These are phyloP conservation scores for Gallinago paraguaiae DNA, from an alignment of 2,113 vertebrate genomes.

Conservation along the genomic window DNA sequence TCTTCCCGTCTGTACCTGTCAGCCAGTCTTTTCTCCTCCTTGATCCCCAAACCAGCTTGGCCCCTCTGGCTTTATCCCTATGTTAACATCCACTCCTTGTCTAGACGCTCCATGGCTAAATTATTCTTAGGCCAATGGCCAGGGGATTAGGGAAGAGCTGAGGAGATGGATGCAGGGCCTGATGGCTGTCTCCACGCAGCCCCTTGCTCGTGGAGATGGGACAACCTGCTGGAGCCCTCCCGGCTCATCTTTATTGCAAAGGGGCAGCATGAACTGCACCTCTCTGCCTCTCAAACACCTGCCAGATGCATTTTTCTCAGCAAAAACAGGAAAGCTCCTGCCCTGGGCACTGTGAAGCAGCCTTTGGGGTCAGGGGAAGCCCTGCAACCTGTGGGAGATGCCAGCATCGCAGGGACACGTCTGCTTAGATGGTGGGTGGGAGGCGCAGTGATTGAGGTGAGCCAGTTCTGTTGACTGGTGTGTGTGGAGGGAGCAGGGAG, in stretches of 20 bases:
- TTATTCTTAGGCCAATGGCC: background rate
- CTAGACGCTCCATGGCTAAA: background rate
- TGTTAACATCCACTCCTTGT: background rate
- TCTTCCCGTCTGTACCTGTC: background rate
- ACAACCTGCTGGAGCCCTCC: background rate
- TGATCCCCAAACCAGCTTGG: background rate
- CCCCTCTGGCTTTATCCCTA: background rate
- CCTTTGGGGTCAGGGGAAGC: background rate
- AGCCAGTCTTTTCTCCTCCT: background rate
- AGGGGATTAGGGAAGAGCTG: background rate
- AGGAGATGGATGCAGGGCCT: background rate
- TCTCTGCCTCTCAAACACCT: background rate
- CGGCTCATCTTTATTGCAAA: background rate
- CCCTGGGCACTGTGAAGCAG: background rate
- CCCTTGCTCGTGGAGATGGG: background rate
- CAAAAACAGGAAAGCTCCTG: background rate
- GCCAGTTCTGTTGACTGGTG: background rate
- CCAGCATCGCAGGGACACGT: background rate
- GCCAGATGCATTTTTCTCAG: background rate
- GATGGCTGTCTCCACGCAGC: background rate
- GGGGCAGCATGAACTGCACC: accelerated
- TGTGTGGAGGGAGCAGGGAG: background rate
- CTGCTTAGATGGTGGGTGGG: background rate
- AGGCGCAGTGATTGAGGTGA: background rate
- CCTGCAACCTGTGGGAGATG: background rate